A percentile compares a stretch with the other conserved stretches of the same genome.
Evolutionary conservation across 2,888 invertebrate genomes (phyloP).

Genomic region (Dynastes hyllus): DNA sequence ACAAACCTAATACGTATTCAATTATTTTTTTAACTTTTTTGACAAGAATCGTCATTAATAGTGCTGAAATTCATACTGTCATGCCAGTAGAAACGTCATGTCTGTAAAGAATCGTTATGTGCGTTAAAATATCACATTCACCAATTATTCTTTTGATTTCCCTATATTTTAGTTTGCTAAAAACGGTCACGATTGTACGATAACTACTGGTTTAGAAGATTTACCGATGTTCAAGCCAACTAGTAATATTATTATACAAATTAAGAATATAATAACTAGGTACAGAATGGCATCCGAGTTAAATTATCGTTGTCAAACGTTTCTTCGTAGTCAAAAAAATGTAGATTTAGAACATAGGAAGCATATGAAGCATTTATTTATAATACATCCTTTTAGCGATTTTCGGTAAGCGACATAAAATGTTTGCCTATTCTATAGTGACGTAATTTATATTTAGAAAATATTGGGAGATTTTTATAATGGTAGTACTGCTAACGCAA

Average conservation of each 20-base stretch:
- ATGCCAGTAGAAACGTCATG: conserved; percentile 39
- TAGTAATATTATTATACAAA: conserved; percentile 46
- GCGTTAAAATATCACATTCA: conserved; percentile 21
- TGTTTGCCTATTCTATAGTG: neutral
- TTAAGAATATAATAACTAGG: conserved; percentile 45
- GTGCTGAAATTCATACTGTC: too few relatives aligned
- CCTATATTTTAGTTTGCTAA: conserved; percentile 34
- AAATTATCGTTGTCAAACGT: conserved; percentile 54
- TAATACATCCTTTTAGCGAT: conserved; percentile 59
- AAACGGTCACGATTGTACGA: conserved; percentile 52
- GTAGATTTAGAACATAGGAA: conserved; percentile 56
- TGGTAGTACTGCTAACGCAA: conserved; percentile 45
- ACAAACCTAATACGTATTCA: too few relatives aligned
- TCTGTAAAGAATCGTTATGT: conserved; percentile 37
- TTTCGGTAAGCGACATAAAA: conserved; percentile 38
- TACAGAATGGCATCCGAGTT: conserved; percentile 54
- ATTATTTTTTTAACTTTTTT: too few relatives aligned
- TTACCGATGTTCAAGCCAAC: conserved; percentile 50
- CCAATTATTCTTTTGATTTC: neutral
- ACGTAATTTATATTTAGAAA: conserved; percentile 43
- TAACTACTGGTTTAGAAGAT: conserved; percentile 47
- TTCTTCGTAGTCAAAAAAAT: conserved; percentile 57
- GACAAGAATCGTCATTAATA: too few relatives aligned
- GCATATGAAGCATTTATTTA: conserved; percentile 53
- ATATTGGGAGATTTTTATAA: conserved; percentile 52